A percentile compares a stretch with the other conserved stretches of the same genome.
Conservation (phyloP, 2,113 vertebrate genomes). For the Carassius gibelio region DNA sequence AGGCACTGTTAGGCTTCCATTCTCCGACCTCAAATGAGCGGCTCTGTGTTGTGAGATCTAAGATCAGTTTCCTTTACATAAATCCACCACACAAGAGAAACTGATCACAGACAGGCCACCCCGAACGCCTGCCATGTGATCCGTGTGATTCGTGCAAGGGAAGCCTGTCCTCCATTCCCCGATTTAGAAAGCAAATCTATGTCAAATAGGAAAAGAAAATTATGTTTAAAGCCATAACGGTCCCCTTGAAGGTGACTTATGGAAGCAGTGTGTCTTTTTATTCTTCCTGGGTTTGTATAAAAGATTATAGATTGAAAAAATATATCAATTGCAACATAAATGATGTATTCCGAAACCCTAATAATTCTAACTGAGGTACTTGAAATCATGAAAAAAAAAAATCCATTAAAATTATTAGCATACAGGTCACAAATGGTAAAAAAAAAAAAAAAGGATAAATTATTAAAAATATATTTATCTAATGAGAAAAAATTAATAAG, state of each 20-base stretch:
- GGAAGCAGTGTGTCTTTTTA: constrained; percentile 60
- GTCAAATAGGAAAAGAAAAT: constrained; percentile 44
- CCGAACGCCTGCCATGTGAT: constrained; percentile 4
- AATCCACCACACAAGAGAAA: constrained; percentile 22
- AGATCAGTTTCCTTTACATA: neutral
- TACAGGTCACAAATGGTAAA: constrained; percentile 55
- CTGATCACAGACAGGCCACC: neutral
- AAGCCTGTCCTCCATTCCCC: constrained; percentile 24
- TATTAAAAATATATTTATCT: constrained; percentile 72
- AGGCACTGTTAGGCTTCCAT: constrained; percentile 63
- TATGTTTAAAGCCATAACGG: constrained; percentile 72
- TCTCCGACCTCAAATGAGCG: constrained; percentile 55
- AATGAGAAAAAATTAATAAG: constrained; percentile 60
- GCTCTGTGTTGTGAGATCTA: constrained; percentile 1
- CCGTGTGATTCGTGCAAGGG: constrained; percentile 27
- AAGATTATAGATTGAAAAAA: constrained; percentile 45
- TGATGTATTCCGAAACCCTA: constrained; percentile 67
- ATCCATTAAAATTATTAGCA: constrained; percentile 63
- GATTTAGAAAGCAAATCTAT: constrained; percentile 40
- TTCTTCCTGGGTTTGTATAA: constrained; percentile 47
- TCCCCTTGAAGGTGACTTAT: constrained; percentile 57
- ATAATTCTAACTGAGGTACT: constrained; percentile 70
- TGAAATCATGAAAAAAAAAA: constrained; percentile 66
- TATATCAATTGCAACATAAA: constrained; percentile 58
- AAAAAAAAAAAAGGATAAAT: constrained; percentile 62